These are phyloP conservation scores for Heterodera filipjevi DNA, from an alignment of 2,888 invertebrate genomes.

Conservation along the genomic window DNA sequence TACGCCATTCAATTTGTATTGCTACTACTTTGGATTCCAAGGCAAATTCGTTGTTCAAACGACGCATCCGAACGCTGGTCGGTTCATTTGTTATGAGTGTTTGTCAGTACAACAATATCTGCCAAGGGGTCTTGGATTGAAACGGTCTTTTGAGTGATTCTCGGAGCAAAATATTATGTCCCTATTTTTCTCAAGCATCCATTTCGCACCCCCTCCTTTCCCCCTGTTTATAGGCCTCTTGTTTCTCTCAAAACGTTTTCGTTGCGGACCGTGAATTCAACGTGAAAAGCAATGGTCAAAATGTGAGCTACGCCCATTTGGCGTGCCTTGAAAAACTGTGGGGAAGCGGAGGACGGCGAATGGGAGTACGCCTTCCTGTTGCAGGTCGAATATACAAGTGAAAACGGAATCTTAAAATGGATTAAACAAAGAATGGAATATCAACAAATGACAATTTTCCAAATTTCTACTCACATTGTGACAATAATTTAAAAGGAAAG, in stretches of 20 bases:
- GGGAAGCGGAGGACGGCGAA: background rate
- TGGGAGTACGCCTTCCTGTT: conserved; percentile 35
- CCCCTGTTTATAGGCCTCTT: conserved; percentile 16
- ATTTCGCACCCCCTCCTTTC: no score
- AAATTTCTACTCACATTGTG: no score
- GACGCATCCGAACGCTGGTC: conserved; percentile 7
- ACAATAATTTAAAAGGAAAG: no score
- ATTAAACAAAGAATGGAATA: no score
- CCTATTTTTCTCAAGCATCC: no score
- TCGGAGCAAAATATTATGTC: no score
- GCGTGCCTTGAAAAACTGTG: conserved; percentile 29
- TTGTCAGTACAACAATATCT: no score
- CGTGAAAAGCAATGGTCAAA: conserved; percentile 28
- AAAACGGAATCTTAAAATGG: background rate
- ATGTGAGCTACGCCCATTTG: conserved; percentile 28
- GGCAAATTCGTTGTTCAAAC: conserved; percentile 13
- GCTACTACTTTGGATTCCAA: conserved; percentile 34
- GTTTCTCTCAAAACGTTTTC: conserved; percentile 28
- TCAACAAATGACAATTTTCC: no score
- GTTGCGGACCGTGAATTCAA: conserved; percentile 17
- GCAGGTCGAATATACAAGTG: conserved; percentile 21
- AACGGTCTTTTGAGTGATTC: no score
- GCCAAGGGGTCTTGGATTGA: no score
- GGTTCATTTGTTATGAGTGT: no score
- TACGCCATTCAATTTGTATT: conserved; percentile 34